Conservation (phyloP, 2,113 vertebrate species). For the Carettochelys insculpta region DNA sequence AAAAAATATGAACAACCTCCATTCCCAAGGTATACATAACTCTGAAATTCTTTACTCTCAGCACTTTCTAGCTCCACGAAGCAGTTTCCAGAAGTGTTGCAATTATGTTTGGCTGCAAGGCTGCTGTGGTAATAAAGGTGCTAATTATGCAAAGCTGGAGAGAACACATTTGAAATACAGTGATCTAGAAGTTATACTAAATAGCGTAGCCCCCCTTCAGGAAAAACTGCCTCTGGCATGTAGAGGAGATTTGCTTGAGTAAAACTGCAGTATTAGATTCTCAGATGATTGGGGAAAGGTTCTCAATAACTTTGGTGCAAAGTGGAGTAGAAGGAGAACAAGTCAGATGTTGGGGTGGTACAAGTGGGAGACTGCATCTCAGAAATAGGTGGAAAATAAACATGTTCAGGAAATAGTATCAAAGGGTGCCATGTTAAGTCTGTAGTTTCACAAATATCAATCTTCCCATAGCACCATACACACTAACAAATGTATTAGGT, state of each 20-base stretch:
- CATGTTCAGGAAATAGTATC: no score
- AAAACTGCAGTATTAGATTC: neutral
- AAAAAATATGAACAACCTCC: no score
- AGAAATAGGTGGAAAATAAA: neutral
- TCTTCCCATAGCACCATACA: no score
- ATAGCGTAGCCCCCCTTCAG: neutral
- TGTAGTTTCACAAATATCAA: no score
- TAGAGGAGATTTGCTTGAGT: neutral
- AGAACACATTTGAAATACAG: neutral
- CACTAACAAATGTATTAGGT: no score
- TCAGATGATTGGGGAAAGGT: neutral
- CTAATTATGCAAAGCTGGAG: neutral
- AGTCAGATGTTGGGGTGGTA: neutral
- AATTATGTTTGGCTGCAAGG: fast-evolving
- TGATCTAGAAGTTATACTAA: neutral
- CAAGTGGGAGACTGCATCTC: neutral
- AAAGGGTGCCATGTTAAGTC: no score
- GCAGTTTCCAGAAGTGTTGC: neutral
- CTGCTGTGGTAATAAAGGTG: neutral
- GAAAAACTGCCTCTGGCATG: neutral
- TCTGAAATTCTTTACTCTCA: neutral
- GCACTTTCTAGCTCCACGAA: fast-evolving
- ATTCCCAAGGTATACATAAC: no score
- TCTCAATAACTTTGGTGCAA: neutral
- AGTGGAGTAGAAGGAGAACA: neutral